These are phyloP conservation scores for Spizaetus ornatus DNA, from an alignment of 2,113 vertebrate species.

Conservation along the genomic window DNA sequence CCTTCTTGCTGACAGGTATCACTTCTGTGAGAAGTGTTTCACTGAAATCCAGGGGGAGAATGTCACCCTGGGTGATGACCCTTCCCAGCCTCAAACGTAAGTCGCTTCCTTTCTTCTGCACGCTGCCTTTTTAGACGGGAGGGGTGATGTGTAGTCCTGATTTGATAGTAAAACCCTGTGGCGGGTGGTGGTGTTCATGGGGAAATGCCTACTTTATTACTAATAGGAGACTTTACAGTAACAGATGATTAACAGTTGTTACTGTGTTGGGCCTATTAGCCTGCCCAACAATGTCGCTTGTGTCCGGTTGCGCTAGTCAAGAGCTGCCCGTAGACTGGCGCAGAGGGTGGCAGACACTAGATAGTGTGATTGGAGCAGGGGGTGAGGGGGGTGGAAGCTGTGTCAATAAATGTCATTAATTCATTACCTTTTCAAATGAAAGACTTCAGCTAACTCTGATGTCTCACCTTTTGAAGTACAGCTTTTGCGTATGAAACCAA, in stretches of 20 bases:
- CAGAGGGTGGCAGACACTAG: not conserved
- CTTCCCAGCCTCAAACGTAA: slow-evolving; percentile 98
- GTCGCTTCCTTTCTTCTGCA: slow-evolving; percentile 55
- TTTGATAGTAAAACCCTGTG: not conserved
- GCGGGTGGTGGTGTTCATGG: rapidly evolving
- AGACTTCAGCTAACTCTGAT: not conserved
- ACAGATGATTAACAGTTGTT: not conserved
- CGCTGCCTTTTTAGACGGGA: not conserved
- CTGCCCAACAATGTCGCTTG: not conserved
- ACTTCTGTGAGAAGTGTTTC: slow-evolving; percentile 99
- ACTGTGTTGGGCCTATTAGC: not conserved
- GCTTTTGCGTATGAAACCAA: not conserved
- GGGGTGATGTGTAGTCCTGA: not conserved
- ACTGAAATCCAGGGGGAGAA: slow-evolving; percentile 99
- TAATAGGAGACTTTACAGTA: not conserved
- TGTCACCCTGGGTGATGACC: slow-evolving; percentile 97
- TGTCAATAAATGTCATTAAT: not conserved
- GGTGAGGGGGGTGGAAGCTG: not conserved
- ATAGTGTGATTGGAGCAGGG: not conserved
- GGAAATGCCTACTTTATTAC: not conserved
- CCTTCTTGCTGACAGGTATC: slow-evolving; percentile 95
- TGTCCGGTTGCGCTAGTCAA: not conserved
- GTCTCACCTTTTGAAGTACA: not conserved
- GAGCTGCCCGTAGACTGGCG: not conserved
- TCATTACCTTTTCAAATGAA: not conserved